Percentiles rank a stretch among this genome's conserved stretches.
These are phyloP conservation scores for Dasyprocta punctata DNA, from an alignment of 2,113 vertebrate genomes.

Conservation along the genomic window DNA sequence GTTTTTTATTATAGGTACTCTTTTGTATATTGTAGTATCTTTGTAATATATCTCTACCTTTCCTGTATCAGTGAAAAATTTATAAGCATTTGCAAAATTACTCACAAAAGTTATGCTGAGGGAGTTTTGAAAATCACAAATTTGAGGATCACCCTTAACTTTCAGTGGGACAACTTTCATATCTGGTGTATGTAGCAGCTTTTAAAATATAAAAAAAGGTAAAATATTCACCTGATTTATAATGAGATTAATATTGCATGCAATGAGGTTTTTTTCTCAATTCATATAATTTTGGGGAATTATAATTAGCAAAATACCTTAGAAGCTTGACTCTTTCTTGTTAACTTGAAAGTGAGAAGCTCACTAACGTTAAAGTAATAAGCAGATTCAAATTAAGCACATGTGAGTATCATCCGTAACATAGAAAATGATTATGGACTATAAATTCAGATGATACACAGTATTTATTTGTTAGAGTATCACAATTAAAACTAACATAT, in stretches of 20 bases:
- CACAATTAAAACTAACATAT: neutral
- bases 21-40: neutral
- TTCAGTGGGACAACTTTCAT: neutral
- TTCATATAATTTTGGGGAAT: neutral
- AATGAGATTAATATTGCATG: neutral
- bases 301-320: neutral
- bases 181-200: neutral
- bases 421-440: neutral
- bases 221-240: neutral
- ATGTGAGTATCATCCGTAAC: neutral
- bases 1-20: neutral
- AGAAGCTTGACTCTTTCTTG: neutral
- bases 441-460: neutral
- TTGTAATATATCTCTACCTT: neutral
- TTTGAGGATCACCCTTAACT: neutral
- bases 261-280: neutral
- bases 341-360: neutral
- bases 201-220: neutral
- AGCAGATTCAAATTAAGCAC: neutral
- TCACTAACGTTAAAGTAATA: neutral
- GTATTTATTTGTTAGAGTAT: neutral
- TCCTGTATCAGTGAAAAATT: neutral
- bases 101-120: accelerated
- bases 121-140: neutral
- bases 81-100: neutral